Percentiles rank a stretch among this genome's conserved stretches.
Conservation (phyloP, 2,888 invertebrate genomes). For the Polymixis lichenea region DNA sequence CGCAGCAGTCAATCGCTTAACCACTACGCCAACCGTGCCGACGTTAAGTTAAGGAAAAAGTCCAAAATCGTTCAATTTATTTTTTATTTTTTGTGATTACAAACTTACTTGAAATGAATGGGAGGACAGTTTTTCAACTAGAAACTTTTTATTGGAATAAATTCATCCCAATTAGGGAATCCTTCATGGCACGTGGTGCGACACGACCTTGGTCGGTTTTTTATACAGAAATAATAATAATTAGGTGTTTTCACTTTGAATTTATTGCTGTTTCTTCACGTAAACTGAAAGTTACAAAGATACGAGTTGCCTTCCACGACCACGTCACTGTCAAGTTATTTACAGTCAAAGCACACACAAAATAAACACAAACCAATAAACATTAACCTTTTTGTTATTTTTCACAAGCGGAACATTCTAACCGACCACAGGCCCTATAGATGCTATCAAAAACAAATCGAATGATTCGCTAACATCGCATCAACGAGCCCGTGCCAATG, state of each 20-base stretch:
- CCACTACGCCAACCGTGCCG: too few species aligned
- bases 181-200: background rate
- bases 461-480: slow-evolving; percentile 62
- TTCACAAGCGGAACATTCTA: slow-evolving; percentile 11
- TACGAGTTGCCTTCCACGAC: background rate
- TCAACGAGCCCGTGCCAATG: slow-evolving; percentile 52
- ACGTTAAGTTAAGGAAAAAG: too few species aligned
- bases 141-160: background rate
- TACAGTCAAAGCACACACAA: background rate
- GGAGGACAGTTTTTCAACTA: background rate
- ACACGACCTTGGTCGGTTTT: background rate
- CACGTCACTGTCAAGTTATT: background rate
- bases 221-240: background rate
- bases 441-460: slow-evolving; percentile 60
- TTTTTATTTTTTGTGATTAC: too few species aligned
- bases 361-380: slow-evolving; percentile 15
- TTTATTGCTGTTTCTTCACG: background rate
- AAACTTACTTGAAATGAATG: too few species aligned
- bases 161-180: background rate
- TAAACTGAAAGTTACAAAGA: background rate
- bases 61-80: too few species aligned
- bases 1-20: too few species aligned
- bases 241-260: background rate
- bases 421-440: slow-evolving; percentile 18
- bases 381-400: slow-evolving; percentile 25